Conservation (phyloP, 2,888 invertebrate genomes). For the Catocala nupta region DNA sequence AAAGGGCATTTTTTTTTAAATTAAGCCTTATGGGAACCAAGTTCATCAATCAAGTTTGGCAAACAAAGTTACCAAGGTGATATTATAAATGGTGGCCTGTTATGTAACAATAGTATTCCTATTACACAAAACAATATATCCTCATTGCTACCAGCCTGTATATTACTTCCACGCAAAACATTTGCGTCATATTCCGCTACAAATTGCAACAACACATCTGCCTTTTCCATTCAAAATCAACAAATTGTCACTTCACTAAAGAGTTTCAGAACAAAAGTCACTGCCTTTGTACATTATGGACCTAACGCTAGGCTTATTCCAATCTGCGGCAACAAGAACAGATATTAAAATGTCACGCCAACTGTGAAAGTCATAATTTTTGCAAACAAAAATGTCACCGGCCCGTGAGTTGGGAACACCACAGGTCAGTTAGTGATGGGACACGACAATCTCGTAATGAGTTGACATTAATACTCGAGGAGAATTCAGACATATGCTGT, state of each 20-base stretch:
- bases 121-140: no score
- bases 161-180: no score
- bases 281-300: slow-evolving; percentile 28
- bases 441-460: neutral
- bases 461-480: neutral
- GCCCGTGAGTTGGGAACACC: slow-evolving; percentile 44
- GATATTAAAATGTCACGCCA: slow-evolving; percentile 51
- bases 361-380: slow-evolving; percentile 53
- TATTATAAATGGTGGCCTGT: no score
- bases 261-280: slow-evolving; percentile 4
- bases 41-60: no score
- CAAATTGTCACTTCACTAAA: neutral
- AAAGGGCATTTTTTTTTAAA: no score
- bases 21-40: no score
- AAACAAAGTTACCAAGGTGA: no score
- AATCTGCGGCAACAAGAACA: slow-evolving; percentile 45
- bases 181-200: no score
- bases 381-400: slow-evolving; percentile 61
- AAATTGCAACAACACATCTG: no score
- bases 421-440: slow-evolving; percentile 52
- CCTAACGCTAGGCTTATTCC: slow-evolving; percentile 45
- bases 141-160: no score
- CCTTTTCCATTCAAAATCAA: neutral
- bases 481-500: no score
- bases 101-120: no score